phyloP scores from a whole-genome alignment of 2,797 vertebrate genomes.

The Clarias pachynema region DNA sequence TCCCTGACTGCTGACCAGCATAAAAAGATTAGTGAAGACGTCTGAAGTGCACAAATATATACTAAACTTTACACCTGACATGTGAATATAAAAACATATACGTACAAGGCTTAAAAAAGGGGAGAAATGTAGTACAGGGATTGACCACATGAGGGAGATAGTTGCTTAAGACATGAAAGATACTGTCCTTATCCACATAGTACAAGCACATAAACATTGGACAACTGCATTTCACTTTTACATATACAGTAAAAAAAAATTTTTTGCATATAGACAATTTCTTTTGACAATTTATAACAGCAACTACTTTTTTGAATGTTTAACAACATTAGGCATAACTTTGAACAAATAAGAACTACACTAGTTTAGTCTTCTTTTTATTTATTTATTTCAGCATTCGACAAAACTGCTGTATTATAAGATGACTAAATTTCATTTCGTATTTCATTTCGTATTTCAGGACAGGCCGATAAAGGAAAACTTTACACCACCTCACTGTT shows the following conservation, averaged over 20 bases:
- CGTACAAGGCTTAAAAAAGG: background rate
- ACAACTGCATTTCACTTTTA: background rate
- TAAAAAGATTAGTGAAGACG: background rate
- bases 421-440: background rate
- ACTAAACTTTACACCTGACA: background rate
- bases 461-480: background rate
- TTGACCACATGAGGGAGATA: conserved; percentile 37
- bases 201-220: background rate
- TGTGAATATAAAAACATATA: background rate
- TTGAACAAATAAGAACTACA: background rate
- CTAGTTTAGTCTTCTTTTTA: background rate
- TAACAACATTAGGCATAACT: background rate
- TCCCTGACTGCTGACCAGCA: background rate
- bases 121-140: background rate
- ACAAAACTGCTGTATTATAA: background rate
- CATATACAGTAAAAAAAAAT: background rate
- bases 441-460: background rate
- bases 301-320: too few species aligned
- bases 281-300: background rate
- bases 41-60: background rate
- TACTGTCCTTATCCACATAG: background rate
- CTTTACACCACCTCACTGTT: background rate
- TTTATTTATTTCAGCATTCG: too few species aligned
- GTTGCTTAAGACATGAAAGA: background rate
- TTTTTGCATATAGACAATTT: background rate